Evolutionary conservation across 2,113 vertebrate genomes (phyloP).

Genomic region (Helogale parvula): DNA sequence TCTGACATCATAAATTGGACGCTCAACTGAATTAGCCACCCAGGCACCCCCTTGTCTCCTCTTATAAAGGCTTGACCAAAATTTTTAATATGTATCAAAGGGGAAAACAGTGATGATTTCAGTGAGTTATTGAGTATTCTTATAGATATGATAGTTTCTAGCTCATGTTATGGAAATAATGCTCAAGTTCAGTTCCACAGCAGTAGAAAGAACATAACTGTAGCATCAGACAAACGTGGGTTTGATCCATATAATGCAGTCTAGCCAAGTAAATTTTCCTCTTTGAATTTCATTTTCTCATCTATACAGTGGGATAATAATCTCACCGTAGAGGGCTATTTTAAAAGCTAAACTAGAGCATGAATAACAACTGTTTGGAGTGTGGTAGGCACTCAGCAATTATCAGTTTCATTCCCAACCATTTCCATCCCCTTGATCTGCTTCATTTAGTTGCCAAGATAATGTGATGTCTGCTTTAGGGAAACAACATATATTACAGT

Average conservation of each 20-base stretch:
- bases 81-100: neutral
- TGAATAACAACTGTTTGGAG: conserved; percentile 30
- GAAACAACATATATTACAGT: conserved; percentile 43
- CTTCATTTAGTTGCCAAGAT: conserved; percentile 59
- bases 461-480: conserved; percentile 41
- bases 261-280: neutral
- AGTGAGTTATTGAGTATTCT: neutral
- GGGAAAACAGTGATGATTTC: neutral
- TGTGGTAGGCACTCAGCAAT: neutral
- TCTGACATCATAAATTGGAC: no score
- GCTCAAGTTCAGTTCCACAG: neutral
- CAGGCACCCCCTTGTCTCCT: no score
- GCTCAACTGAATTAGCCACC: no score
- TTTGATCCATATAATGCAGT: neutral
- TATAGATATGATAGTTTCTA: neutral
- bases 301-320: neutral
- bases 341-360: conserved; percentile 22
- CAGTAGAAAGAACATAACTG: neutral
- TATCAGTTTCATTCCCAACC: neutral
- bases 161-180: neutral
- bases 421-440: neutral
- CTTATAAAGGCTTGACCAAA: neutral
- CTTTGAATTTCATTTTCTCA: neutral
- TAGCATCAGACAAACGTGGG: neutral
- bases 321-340: neutral